Base-by-base conservation (phyloP, 2,113 vertebrate genomes). In the Hemibagrus wyckioides region DNA sequence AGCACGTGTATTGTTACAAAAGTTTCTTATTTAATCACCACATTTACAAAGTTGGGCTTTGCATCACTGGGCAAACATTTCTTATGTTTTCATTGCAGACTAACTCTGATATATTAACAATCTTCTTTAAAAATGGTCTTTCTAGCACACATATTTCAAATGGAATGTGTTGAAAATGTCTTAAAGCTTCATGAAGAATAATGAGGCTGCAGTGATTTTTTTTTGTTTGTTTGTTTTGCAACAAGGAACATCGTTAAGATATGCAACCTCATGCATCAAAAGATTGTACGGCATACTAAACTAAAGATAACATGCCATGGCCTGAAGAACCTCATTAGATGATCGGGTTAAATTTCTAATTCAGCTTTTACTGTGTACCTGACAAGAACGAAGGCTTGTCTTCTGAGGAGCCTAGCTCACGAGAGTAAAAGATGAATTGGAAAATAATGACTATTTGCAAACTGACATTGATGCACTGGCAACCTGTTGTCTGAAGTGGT, bases 21-120 rank as follows among this genome's bases (percentile, higher is more conserved):
- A 91, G 56, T 33, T 88, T 83, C 82, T 73, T 57, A 89, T 92
- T 92, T 91, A 92, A 91, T 92, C 65, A 90, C 91, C 89, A 88
- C 83, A 89, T 86, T 88, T 90, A 89, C 88, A 92, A 92, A 87
- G 56, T 83, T 87, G 86, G 81, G 81, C 71, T 83, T 87, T 63
- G 67, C 56, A 39, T 83, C 80, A 61, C 57, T 65, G 81, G 86
- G 56, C 85, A 73, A 88, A 85, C 57, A 82, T 82, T 85, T 82
- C 82, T 87, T 85, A 67, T 33, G 57, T 84, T 82, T 61, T 36
- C 56, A 52, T 36, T 79, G 79, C 41, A 76, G 61, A 80, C 67
- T 59, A 84, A 73, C 30, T 75, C 67, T 65, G 65, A 89, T 80
- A 88, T 48, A 83, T 85, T 69, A 84, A 69, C 6, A 4, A 69